Percentiles rank a stretch among this genome's conserved stretches.
Conservation (phyloP, 2,797 vertebrate species). For the Phalanger gymnotis region DNA sequence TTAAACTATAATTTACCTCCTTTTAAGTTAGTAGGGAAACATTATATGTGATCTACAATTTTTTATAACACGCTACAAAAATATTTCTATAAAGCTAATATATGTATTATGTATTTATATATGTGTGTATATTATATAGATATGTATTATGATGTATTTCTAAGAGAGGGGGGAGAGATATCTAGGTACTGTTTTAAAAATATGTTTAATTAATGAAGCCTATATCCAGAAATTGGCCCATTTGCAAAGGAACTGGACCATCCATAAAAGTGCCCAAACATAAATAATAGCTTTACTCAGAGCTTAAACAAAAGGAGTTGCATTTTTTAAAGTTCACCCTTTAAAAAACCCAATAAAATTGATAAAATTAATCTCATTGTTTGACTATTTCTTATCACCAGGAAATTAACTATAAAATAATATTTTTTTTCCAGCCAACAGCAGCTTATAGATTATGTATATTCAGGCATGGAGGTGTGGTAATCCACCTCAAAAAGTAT, state of each 20-base stretch:
- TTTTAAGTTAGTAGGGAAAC: conserved; percentile 70
- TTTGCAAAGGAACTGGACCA: neutral
- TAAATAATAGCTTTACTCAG: neutral
- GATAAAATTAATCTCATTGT: neutral
- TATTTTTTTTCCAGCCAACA: neutral
- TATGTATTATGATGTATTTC: neutral
- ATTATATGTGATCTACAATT: conserved; percentile 60
- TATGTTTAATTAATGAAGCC: neutral
- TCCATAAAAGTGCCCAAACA: neutral
- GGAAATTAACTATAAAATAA: neutral
- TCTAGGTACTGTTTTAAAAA: neutral
- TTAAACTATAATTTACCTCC: conserved; percentile 72
- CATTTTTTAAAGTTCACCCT: neutral
- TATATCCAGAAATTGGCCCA: neutral
- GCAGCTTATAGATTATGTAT: neutral
- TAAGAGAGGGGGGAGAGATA: neutral
- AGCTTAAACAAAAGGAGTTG: neutral
- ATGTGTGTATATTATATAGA: neutral
- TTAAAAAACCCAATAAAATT: neutral
- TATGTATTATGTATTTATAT: neutral
- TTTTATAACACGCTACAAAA: conserved; percentile 71
- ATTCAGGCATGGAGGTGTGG: neutral
- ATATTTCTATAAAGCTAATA: conserved; percentile 36
- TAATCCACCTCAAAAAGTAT: neutral
- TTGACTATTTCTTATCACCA: neutral